phyloP scores from a whole-genome alignment of 2,888 invertebrate species.

The Pristionchus mayeri region DNA sequence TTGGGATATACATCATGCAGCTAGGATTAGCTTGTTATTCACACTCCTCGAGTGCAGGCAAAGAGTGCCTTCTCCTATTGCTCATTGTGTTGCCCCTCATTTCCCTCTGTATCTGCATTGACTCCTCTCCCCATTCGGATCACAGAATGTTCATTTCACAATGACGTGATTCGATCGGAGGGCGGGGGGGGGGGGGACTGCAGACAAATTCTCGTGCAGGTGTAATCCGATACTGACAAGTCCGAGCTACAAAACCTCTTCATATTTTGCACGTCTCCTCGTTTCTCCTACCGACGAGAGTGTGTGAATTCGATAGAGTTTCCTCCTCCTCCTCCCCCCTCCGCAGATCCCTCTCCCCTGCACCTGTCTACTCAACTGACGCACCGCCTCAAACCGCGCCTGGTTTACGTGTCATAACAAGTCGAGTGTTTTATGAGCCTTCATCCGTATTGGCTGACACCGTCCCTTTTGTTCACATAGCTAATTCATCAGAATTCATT shows the following conservation, averaged over 20 bases:
- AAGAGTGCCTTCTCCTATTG: too few species aligned
- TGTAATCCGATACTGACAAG: slow-evolving; percentile 9
- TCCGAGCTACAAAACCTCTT: neutral
- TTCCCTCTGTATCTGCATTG: too few species aligned
- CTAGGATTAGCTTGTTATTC: neutral
- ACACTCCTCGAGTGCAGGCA: too few species aligned
- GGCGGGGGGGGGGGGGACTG: too few species aligned
- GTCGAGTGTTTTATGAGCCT: neutral
- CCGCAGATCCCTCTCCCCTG: neutral
- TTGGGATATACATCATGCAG: neutral
- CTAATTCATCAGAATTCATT: too few species aligned
- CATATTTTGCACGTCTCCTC: neutral
- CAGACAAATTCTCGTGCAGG: neutral
- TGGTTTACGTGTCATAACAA: neutral
- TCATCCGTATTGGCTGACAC: neutral
- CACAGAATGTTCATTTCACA: too few species aligned
- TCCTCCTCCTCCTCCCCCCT: neutral
- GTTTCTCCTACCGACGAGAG: neutral
- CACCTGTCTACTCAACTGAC: neutral
- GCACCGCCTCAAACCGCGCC: neutral
- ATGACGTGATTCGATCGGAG: too few species aligned
- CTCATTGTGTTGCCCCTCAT: too few species aligned
- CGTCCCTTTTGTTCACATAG: neutral
- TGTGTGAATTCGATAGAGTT: neutral
- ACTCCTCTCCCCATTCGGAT: too few species aligned